Base-by-base conservation (phyloP, 1,140 invertebrate species). In the Macrosteles quadrilineatus region DNA sequence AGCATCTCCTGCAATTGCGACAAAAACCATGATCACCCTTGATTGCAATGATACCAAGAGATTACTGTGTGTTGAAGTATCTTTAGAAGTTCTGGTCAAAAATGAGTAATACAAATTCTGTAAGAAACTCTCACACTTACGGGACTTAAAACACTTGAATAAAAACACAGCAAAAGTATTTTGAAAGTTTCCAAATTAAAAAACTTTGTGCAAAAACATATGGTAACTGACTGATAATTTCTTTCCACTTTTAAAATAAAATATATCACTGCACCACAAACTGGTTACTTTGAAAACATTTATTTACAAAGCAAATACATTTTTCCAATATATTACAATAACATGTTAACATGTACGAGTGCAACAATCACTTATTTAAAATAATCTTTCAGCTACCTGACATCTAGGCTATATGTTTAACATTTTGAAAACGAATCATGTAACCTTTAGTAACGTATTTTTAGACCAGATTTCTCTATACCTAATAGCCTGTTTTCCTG, bases 271-370 rank as follows among this genome's bases (percentile, higher is more conserved):
- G 47, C n/a, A 50, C 4, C 47, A 19, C 47, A 4, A 19, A 4
- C 21, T 19, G 47, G 14, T 19, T 50, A 21, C 14, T 50, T 50
- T 50, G 14, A 50, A 50, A 50, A 50, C 47, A 50, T 50, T 50
- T 50, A 50, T 50, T 50, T 50, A 50, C 47, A 50, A 50, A 50
- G 47, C 47, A 50, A 17, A 50, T 50, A 50, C 47, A 50, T 50
- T 50, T 50, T 50, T 50, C 3, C 21, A 17, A 50, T 21, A 50
- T 9, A 50, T 50, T 4, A 6, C 14, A n/a, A 19, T 19, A 11
- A 19, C 47, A 17, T 50, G 3, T 50, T 3, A 50, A n/a, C 47
- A 17, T 50, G 3, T 50, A 21, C 4, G 47, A 17, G 21, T 50
- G 21, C 47, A 50, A 50, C n/a, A 19, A 50, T 50, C 14, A 19